Conservation (phyloP, 2,797 vertebrate genomes). For the Tangara arthus region DNA sequence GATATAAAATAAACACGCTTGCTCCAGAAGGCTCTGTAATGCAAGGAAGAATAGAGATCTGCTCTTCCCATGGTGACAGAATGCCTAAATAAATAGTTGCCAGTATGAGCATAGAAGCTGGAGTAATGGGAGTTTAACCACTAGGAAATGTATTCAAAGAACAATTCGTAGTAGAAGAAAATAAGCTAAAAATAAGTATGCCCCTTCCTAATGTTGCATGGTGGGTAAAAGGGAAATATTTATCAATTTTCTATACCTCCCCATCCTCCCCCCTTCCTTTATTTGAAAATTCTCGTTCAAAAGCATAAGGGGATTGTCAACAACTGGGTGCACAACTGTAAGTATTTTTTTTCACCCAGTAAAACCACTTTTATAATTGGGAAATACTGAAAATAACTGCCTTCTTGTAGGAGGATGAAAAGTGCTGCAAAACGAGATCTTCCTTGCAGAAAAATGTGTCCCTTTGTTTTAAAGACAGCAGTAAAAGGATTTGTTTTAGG, state of each 20-base stretch:
- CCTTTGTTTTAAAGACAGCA: conserved; percentile 42
- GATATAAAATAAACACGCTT: not conserved
- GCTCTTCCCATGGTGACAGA: not conserved
- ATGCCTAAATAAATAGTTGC: conserved; percentile 8
- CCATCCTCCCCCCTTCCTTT: too few relatives aligned
- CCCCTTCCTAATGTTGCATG: not conserved
- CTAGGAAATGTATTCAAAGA: not conserved
- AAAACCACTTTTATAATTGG: not conserved
- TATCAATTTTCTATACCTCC: not conserved
- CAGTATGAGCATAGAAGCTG: not conserved
- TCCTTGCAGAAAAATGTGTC: not conserved
- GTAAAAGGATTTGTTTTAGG: conserved; percentile 45
- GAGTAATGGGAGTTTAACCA: not conserved
- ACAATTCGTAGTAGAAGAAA: not conserved
- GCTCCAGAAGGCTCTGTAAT: not conserved
- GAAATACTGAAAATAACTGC: not conserved
- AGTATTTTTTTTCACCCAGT: not conserved
- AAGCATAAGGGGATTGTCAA: not conserved
- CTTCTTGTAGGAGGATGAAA: not conserved
- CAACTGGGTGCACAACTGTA: not conserved
- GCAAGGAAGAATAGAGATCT: not conserved
- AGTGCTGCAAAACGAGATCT: not conserved
- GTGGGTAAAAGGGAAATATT: not conserved
- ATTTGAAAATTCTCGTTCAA: not conserved
- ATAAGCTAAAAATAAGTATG: not conserved